A percentile compares a stretch with the other conserved stretches of the same genome.
These are phyloP conservation scores for Psittacus erithacus DNA, from an alignment of 2,113 vertebrate genomes.

Conservation along the genomic window DNA sequence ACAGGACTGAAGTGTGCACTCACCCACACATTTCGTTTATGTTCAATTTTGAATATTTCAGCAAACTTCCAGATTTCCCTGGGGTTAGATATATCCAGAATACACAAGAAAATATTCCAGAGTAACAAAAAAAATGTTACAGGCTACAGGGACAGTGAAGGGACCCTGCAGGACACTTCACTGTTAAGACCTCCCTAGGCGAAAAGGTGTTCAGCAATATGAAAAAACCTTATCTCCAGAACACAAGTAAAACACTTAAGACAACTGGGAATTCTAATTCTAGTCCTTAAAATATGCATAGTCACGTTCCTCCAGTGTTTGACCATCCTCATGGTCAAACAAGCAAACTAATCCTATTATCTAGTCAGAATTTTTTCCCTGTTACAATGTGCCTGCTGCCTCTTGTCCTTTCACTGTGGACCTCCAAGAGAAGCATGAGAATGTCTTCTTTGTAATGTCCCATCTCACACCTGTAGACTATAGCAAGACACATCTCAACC, in stretches of 20 bases:
- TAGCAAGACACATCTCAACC: neutral
- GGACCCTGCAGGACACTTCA: neutral
- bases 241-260: neutral
- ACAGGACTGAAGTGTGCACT: neutral
- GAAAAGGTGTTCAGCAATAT: neutral
- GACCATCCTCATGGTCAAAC: neutral
- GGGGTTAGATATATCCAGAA: conserved; percentile 82
- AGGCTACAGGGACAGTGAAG: neutral
- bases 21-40: conserved; percentile 82
- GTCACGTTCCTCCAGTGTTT: neutral
- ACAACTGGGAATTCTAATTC: neutral
- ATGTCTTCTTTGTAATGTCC: neutral
- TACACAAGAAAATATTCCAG: conserved; percentile 82
- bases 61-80: conserved; percentile 84
- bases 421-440: neutral
- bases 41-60: conserved; percentile 76
- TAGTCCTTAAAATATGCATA: neutral
- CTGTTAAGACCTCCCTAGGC: neutral
- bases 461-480: neutral
- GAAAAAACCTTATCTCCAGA: neutral
- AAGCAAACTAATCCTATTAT: neutral
- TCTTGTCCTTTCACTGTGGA: neutral
- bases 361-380: neutral
- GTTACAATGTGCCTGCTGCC: neutral
- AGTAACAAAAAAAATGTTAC: neutral